Percentiles rank a stretch among this genome's conserved stretches.
Conservation (phyloP, 1,140 invertebrate genomes). For the Sitophilus oryzae region DNA sequence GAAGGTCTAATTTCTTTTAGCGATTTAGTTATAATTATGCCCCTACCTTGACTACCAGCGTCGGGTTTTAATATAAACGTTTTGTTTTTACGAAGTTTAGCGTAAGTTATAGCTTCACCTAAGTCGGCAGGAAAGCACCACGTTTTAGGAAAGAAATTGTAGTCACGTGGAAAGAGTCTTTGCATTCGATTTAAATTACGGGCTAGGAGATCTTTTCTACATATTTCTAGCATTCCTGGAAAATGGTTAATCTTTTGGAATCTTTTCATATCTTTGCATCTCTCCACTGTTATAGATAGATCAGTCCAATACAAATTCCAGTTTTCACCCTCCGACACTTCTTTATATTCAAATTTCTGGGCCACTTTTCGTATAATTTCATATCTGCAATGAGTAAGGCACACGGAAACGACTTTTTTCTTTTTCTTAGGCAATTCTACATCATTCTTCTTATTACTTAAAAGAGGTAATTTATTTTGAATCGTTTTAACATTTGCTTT, state of each 20-base stretch:
- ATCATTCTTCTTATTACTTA: slow-evolving; percentile 6
- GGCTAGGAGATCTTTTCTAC: slow-evolving; percentile 78
- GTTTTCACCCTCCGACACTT: slow-evolving; percentile 70
- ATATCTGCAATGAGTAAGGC: slow-evolving; percentile 67
- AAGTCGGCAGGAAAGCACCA: slow-evolving; percentile 87
- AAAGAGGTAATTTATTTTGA: slow-evolving; percentile 10
- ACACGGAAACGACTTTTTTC: slow-evolving; percentile 50
- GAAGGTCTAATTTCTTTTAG: slow-evolving; percentile 70
- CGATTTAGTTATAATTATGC: slow-evolving; percentile 74
- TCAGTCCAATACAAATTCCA: slow-evolving; percentile 92
- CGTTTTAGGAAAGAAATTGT: slow-evolving; percentile 88
- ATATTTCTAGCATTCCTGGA: slow-evolving; percentile 88
- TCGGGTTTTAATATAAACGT: slow-evolving; percentile 88
- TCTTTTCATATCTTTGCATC: slow-evolving; percentile 82
- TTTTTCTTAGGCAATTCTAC: slow-evolving; percentile 22
- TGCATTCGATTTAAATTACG: slow-evolving; percentile 81
- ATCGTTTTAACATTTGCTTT: slow-evolving; percentile 4
- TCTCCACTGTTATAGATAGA: slow-evolving; percentile 70
- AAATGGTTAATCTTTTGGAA: slow-evolving; percentile 89
- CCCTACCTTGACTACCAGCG: slow-evolving; percentile 76
- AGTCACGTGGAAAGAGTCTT: slow-evolving; percentile 79
- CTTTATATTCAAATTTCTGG: slow-evolving; percentile 67
- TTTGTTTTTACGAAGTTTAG: slow-evolving; percentile 60
- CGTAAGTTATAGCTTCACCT: slow-evolving; percentile 58
- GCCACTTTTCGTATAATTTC: slow-evolving; percentile 65